Evolutionary conservation across 2,888 invertebrate species (phyloP).

Genomic region (Polymixis flavicincta): DNA sequence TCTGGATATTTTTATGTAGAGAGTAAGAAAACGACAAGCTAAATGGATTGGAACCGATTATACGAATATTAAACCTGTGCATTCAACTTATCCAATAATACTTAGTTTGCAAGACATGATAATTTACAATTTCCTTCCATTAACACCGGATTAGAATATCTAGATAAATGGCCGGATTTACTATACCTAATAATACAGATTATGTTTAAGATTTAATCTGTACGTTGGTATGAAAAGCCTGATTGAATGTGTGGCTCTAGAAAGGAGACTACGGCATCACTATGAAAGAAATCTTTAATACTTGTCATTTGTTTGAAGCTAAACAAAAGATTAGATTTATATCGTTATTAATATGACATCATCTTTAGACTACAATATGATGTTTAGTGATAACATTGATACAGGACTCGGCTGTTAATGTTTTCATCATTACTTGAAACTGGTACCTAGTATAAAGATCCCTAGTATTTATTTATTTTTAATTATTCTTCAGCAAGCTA

Average conservation of each 20-base stretch:
- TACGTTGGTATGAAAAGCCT: neutral
- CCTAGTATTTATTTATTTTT: neutral
- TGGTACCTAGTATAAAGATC: neutral
- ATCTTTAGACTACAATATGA: neutral
- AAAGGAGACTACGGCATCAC: neutral
- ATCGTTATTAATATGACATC: neutral
- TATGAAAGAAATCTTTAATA: neutral
- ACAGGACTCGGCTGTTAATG: neutral
- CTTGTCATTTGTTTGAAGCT: neutral
- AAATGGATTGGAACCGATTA: neutral
- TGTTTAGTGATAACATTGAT: neutral
- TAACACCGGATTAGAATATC: conserved; percentile 34
- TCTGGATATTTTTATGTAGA: neutral
- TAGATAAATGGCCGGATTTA: conserved; percentile 31
- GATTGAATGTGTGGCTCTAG: neutral
- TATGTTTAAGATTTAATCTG: conserved; percentile 23
- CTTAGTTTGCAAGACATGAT: neutral
- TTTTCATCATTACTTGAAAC: neutral
- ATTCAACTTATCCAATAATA: neutral
- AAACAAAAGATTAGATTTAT: neutral
- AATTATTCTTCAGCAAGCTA: too few relatives aligned
- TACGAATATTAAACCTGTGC: neutral
- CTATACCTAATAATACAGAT: conserved; percentile 10
- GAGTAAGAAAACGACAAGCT: neutral
- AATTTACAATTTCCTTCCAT: conserved; percentile 37